phyloP scores from a whole-genome alignment of 2,797 vertebrate genomes.

The Chelon auratus region DNA sequence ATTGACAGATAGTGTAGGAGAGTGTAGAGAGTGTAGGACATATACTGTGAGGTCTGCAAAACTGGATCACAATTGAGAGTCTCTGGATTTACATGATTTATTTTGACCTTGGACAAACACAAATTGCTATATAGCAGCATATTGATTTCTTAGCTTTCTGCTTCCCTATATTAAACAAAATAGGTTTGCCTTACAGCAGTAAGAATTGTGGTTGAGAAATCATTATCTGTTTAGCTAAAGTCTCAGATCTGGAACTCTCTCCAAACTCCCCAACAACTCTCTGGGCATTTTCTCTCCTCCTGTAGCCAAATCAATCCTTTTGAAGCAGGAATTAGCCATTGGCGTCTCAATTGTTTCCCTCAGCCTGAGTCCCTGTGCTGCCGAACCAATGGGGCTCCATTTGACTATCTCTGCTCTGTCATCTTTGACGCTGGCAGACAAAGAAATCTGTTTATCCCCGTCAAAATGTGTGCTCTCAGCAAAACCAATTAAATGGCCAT shows the following conservation, averaged over 20 bases:
- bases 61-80: constrained; percentile 10
- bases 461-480: constrained; percentile 59
- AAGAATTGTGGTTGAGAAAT: neutral
- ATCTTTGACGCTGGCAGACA: constrained; percentile 50
- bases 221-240: neutral
- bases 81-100: constrained; percentile 16
- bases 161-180: constrained; percentile 2
- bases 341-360: neutral
- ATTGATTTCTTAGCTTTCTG: constrained; percentile 25
- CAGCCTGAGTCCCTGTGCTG: neutral
- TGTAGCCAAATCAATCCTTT: constrained; percentile 18
- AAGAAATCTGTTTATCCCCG: constrained; percentile 62
- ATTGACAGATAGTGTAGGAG: neutral
- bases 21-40: neutral
- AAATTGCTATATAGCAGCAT: neutral
- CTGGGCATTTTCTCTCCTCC: neutral
- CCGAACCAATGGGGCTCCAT: constrained; percentile 12
- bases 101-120: constrained; percentile 14
- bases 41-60: constrained; percentile 1
- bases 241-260: neutral
- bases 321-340: constrained; percentile 36
- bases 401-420: constrained; percentile 44
- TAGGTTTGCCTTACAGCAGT: constrained; percentile 8
- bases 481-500: constrained; percentile 69
- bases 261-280: neutral